A percentile compares a stretch with the other conserved stretches of the same genome.
Conservation (phyloP, 2,797 vertebrate genomes). For the Alfaro cultratus region DNA sequence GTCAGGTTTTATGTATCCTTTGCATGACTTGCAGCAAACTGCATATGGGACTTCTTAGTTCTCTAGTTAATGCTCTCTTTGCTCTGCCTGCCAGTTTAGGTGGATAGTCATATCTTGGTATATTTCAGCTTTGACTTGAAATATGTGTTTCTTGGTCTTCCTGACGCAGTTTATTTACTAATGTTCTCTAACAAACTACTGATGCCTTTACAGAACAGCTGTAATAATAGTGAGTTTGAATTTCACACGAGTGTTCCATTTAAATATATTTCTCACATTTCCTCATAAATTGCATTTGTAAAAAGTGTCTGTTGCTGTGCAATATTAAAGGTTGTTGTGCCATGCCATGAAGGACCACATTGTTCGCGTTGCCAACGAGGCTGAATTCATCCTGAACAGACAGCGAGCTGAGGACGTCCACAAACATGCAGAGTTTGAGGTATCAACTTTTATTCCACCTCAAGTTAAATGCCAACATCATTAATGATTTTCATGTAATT, state of each 20-base stretch:
- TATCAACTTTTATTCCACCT: conserved; percentile 58
- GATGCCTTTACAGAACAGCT: neutral
- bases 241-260: neutral
- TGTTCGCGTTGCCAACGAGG: conserved; percentile 96
- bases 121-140: neutral
- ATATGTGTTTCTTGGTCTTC: neutral
- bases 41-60: neutral
- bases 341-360: conserved; percentile 99
- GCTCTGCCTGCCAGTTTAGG: neutral
- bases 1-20: conserved; percentile 6
- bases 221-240: neutral
- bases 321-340: conserved; percentile 87
- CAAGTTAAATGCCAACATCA: conserved; percentile 3
- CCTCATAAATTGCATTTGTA: neutral
- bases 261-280: neutral
- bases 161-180: neutral
- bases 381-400: conserved; percentile 96
- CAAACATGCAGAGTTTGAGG: conserved; percentile 98
- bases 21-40: neutral
- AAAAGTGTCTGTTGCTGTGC: conserved; percentile 1
- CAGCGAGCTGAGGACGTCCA: conserved; percentile 97
- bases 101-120: neutral
- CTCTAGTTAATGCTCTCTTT: neutral
- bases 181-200: neutral
- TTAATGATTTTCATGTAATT: neutral